Evolutionary conservation across 1,140 invertebrate genomes (phyloP).

Genomic region (Eupristina koningsbergeri): DNA sequence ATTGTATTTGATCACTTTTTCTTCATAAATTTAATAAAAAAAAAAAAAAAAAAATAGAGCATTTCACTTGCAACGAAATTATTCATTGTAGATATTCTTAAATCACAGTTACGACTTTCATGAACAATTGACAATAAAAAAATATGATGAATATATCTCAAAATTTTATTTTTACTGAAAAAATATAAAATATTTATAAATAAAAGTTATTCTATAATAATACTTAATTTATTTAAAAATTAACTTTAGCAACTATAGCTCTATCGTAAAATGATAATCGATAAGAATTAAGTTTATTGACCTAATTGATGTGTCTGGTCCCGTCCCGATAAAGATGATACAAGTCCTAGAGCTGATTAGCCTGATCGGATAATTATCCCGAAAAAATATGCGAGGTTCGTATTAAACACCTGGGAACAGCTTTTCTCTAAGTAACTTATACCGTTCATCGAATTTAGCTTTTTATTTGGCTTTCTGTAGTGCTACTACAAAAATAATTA

Average conservation of each 20-base stretch:
- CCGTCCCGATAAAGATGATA: constrained; percentile 1
- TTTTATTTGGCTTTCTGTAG: constrained; percentile 13
- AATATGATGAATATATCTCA: too few relatives aligned
- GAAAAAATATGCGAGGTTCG: neutral
- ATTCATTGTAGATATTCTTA: neutral
- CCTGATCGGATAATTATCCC: neutral
- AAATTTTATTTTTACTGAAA: too few relatives aligned
- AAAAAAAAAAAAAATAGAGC: neutral
- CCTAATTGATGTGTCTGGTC: neutral
- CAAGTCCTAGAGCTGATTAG: constrained; percentile 6
- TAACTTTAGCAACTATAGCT: too few relatives aligned
- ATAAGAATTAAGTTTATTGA: neutral
- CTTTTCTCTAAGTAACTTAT: constrained; percentile 6
- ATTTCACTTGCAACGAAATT: neutral
- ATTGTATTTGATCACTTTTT: too few relatives aligned
- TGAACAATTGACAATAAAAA: too few relatives aligned
- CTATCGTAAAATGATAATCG: too few relatives aligned
- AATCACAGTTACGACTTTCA: neutral
- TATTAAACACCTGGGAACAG: neutral
- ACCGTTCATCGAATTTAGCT: neutral
- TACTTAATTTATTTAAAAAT: too few relatives aligned
- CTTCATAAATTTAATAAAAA: too few relatives aligned
- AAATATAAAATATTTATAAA: too few relatives aligned
- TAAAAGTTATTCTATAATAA: too few relatives aligned
- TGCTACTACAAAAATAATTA: constrained; percentile 25